Percentiles rank a stretch among this genome's conserved stretches.
These are phyloP conservation scores for Drosophila buzzatii DNA, from an alignment of 2,888 invertebrate species.

Conservation along the genomic window DNA sequence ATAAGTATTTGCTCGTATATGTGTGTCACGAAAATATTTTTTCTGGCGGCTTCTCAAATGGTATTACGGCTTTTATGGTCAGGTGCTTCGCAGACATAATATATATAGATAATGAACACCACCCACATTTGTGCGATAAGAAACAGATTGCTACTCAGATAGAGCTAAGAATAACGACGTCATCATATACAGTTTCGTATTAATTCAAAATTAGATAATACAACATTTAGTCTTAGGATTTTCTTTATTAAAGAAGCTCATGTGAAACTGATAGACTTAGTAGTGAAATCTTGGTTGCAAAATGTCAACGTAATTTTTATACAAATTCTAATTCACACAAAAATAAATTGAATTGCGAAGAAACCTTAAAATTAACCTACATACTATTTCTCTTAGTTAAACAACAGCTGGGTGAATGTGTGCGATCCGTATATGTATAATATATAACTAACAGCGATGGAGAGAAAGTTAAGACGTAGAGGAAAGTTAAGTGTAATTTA, in stretches of 20 bases:
- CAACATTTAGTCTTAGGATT: constrained; percentile 22
- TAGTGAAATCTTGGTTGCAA: constrained; percentile 36
- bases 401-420: not conserved
- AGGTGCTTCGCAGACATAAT: constrained; percentile 49
- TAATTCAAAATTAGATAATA: constrained; percentile 31
- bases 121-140: constrained; percentile 1
- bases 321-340: not conserved
- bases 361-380: not conserved
- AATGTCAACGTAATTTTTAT: not conserved
- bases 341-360: not conserved
- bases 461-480: constrained; percentile 11
- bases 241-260: not conserved
- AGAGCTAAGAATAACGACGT: constrained; percentile 34
- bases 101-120: constrained; percentile 4
- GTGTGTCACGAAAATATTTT: not conserved
- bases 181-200: constrained; percentile 40
- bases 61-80: constrained; percentile 53
- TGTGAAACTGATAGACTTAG: constrained; percentile 2
- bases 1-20: too few species aligned
- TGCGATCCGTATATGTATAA: not conserved
- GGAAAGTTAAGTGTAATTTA: not conserved
- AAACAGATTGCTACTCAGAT: not conserved
- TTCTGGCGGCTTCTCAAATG: constrained; percentile 50
- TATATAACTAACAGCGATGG: not conserved
- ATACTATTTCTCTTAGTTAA: not conserved